These are phyloP conservation scores for Patiria pectinifera DNA, from an alignment of 53 echinoderm and acorn worm species.

Conservation along the genomic window DNA sequence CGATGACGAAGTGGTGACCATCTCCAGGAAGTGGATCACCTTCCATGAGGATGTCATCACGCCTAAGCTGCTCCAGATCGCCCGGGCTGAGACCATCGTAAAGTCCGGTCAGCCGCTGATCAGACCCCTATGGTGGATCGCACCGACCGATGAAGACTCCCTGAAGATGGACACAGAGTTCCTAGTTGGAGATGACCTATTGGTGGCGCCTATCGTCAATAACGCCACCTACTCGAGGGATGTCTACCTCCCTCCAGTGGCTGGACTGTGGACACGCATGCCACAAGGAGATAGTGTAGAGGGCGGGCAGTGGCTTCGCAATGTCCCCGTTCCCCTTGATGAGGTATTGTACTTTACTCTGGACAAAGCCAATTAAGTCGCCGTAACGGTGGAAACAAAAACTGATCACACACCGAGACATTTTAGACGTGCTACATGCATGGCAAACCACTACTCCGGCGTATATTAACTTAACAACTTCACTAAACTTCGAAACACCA, in stretches of 20 bases:
- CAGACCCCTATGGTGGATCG: constrained; percentile 94
- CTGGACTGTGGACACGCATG: too few relatives aligned
- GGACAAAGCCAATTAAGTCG: not conserved
- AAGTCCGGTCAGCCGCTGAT: constrained; percentile 78
- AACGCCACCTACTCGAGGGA: constrained; percentile 50
- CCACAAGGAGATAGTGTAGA: not conserved
- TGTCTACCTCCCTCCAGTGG: too few relatives aligned
- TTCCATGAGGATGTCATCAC: constrained; percentile 88
- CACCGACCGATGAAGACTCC: constrained; percentile 76
- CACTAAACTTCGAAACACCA: too few relatives aligned
- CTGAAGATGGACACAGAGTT: constrained; percentile 79
- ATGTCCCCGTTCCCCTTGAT: constrained; percentile 74
- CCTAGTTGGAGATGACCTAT: constrained; percentile 84
- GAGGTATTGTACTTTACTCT: constrained; percentile 75
- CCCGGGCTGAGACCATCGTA: constrained; percentile 64
- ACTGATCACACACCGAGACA: too few relatives aligned
- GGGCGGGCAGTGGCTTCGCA: constrained; percentile 73
- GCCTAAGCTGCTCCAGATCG: constrained; percentile 73
- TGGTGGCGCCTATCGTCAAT: constrained; percentile 85
- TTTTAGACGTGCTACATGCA: too few relatives aligned
- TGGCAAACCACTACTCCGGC: too few relatives aligned
- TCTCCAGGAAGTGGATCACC: constrained; percentile 81
- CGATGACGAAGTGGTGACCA: not conserved
- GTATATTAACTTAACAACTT: too few relatives aligned
- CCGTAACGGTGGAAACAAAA: too few relatives aligned